Base-by-base conservation (phyloP, 2,888 invertebrate genomes). In the Lobophora halterata region DNA sequence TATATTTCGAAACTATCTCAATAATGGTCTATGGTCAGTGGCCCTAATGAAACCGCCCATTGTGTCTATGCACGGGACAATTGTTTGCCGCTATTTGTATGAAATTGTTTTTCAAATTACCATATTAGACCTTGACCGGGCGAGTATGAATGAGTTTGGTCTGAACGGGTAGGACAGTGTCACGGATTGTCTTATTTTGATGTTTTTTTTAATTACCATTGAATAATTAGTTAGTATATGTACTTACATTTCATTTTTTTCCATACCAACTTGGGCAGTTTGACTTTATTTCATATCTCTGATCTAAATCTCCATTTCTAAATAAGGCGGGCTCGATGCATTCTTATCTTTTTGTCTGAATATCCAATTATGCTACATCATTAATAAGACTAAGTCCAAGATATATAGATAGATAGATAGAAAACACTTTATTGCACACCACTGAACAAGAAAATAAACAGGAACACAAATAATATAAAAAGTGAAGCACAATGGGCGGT, bases 21-120 rank as follows among this genome's bases (percentile, higher is more conserved):
- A 55, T 64, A 70, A 55, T 61, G 57, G 52, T 57, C 52, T 65
- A 58, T 67, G 73, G 72, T 65, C 71, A 68, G 61, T 55, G 61
- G 55, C 61, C 63, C 58, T 64, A 66, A 65, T 65, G 67, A 54
- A 62, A 63, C 50, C 53, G 43, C 53, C 56, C 57, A 71, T 75
- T 73, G 71, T 73, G 55, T 58, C 37, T 10, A 14, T 14, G 20
- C 35, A 35, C 23, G 40, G 31, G 33, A 27, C 32, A 40, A 29
- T 41, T 34, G 36, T 37, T 32, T 35, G 30, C 13, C 8, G 21
- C 36, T 26, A 13, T 34, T 42, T 40, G 36, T 42, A 37, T 43
- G 35, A 43, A 38, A 34, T 16, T 33, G 38, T 33, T 45, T 30
- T 19, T 33, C 18, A 33, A 32, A 34, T 48, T 35, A 34, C 32